Evolutionary conservation across 2,888 invertebrate genomes (phyloP), one percentile per base, ranked within the genome.

Genomic region (Noctua pronuba): DNA sequence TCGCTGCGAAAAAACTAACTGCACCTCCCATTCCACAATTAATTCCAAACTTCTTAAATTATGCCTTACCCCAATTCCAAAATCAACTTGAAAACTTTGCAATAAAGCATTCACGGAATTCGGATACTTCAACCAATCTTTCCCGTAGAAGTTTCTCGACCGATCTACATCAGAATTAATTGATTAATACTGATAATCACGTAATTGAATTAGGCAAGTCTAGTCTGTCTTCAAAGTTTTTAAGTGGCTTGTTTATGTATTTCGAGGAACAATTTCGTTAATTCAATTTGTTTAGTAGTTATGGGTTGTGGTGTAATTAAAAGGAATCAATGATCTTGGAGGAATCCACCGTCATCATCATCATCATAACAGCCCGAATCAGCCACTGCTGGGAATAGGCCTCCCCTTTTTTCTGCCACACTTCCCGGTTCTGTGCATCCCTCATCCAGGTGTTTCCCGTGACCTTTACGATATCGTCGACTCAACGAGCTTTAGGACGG

Each of bases 221-320:
- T 87, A 73, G 78, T 46, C 77, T 66, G 46, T 65, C 62, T 84
- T 55, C 69, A 11, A 84, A 86, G 74, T 88, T 87, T 64, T 67
- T 52, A 77, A 88, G 83, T 77, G 82, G 58, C 77, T 86, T 86
- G 82, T 88, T 88, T 79, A 84, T 82, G 18, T 67, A 86, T 87
- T 79, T 66, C 49, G 31, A 41, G 41, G 62, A 79, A 84, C 80
- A 76, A 75, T 78, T 86, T 79, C 18, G 67, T 74, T 76, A 55
- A 84, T 75, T 86, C 66, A 70, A 69, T 80, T 74, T 28, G 64
- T 67, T 77, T 18, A 66, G 24, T 31, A 38, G 28, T 75, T 75
- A 64, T 65, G 62, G 65, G 64, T 52, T 64, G 49, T 75, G 64
- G 62, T 68, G 38, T 44, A 78, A 78, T 55, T 13, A 69, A 41